Percentiles rank a stretch among this genome's conserved stretches.
Evolutionary conservation across 1,140 invertebrate species (phyloP).

Genomic region (Aradophagus sp.): DNA sequence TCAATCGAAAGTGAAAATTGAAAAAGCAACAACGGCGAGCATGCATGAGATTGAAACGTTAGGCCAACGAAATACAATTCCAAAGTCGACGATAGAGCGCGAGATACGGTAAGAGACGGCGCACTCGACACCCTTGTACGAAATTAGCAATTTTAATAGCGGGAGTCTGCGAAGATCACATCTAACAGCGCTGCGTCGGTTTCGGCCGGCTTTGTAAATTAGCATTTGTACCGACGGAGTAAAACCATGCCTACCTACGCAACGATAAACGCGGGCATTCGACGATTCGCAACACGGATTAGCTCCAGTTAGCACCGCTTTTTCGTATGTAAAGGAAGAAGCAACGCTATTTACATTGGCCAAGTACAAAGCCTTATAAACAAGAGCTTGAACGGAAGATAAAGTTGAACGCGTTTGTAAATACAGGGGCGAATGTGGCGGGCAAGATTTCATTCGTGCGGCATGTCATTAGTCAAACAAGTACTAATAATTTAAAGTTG

Average conservation of each 20-base stretch:
- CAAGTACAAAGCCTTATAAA: slow-evolving; percentile 27
- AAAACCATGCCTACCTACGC: slow-evolving; percentile 31
- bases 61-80: slow-evolving; percentile 1
- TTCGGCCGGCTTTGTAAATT: slow-evolving; percentile 40
- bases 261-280: slow-evolving; percentile 26
- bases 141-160: slow-evolving; percentile 71
- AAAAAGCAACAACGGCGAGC: neutral
- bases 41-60: no score
- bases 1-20: no score
- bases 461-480: no score
- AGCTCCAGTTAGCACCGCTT: slow-evolving; percentile 45
- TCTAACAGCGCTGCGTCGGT: slow-evolving; percentile 22
- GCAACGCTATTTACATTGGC: slow-evolving; percentile 31
- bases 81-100: slow-evolving; percentile 1
- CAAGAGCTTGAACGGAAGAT: slow-evolving; percentile 5
- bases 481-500: no score
- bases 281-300: slow-evolving; percentile 49
- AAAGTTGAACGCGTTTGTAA: slow-evolving; percentile 13
- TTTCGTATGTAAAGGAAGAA: slow-evolving; percentile 36
- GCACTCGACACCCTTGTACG: slow-evolving; percentile 61
- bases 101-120: slow-evolving; percentile 4
- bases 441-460: no score
- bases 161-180: slow-evolving; percentile 30
- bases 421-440: no score
- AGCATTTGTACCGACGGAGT: slow-evolving; percentile 28